Evolutionary conservation across 2,113 vertebrate genomes (phyloP), one percentile per base, ranked within the genome.

Genomic region (Oxygymnocypris stewartii): DNA sequence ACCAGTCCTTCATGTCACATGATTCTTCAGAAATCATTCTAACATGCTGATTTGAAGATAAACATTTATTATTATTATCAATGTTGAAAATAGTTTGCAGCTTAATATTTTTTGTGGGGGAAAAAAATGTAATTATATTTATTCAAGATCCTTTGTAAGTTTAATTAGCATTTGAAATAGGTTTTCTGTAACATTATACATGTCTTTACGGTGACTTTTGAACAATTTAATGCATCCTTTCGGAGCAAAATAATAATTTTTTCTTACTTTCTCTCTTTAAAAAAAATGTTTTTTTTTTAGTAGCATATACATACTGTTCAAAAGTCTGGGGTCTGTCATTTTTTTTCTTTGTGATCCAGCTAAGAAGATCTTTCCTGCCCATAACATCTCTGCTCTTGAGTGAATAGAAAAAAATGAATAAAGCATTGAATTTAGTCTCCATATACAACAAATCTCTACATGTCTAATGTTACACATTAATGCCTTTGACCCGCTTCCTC

Each of bases 391-490:
- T 69, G 7, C 65, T 16, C 14, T 35, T 67, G 28, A 31, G 31
- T 31, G 2, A 44, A 44, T 44, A n/a, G 10, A 71, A 37, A 11
- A 79, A 61, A 63, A 81, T 25, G 2, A 44, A 31, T 14, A 23
- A 12, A 1, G 4, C 4, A n/a, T 69, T 67, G 47, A 69, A 82
- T 4, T 61, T 31, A 47, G 81, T 16, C 51, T 83, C 28, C 13
- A 11, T 49, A 51, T 28, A 51, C 42, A 83, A 86, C 65, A 77
- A 89, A 63, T 65, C 25, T 89, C 91, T 86, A 51, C 84, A 88
- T 80, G 69, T 85, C 93, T 90, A 92, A 93, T 89, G 88, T 90
- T 87, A 87, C 90, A 88, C 90, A 90, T 91, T 88, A 92, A 93
- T 90, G 90, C 88, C 89, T 88, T 79, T 65, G 86, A 90, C 84